Conservation (phyloP, 2,113 vertebrate species). For the Alectura lathami region DNA sequence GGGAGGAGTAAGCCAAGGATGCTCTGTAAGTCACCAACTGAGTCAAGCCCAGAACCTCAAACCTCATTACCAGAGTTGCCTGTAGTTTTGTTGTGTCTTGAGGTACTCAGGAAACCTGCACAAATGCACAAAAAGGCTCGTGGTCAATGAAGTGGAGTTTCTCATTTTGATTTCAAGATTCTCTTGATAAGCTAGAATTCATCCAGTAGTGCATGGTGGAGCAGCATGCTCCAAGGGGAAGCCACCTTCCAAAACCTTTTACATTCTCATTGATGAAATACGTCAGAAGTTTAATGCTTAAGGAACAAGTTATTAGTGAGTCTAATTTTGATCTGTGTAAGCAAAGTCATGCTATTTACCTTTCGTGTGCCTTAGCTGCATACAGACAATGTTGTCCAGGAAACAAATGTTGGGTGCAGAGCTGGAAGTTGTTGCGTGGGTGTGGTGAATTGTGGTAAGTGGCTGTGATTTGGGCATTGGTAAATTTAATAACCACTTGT, state of each 20-base stretch:
- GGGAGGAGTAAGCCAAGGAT: background rate
- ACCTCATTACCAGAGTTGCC: background rate
- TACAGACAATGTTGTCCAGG: background rate
- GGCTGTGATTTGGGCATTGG: background rate
- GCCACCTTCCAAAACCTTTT: background rate
- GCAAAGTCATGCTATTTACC: background rate
- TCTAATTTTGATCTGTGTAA: background rate
- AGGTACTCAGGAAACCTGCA: slow-evolving; percentile 3
- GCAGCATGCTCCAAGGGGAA: background rate
- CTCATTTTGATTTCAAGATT: background rate
- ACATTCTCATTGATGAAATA: background rate
- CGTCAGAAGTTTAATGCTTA: background rate
- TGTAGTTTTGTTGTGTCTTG: background rate
- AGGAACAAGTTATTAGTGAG: background rate
- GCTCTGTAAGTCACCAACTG: background rate
- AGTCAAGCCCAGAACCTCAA: slow-evolving; percentile 34
- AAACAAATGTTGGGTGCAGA: background rate
- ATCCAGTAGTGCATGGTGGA: background rate
- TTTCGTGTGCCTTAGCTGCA: background rate
- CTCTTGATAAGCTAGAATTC: background rate
- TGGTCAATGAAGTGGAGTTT: background rate
- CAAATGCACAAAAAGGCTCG: background rate
- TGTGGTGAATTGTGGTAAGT: slow-evolving; percentile 3
- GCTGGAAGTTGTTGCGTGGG: background rate
- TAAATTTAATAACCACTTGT: background rate